phyloP scores from a whole-genome alignment of 2,797 vertebrate genomes.

The Cirrhinus molitorella region DNA sequence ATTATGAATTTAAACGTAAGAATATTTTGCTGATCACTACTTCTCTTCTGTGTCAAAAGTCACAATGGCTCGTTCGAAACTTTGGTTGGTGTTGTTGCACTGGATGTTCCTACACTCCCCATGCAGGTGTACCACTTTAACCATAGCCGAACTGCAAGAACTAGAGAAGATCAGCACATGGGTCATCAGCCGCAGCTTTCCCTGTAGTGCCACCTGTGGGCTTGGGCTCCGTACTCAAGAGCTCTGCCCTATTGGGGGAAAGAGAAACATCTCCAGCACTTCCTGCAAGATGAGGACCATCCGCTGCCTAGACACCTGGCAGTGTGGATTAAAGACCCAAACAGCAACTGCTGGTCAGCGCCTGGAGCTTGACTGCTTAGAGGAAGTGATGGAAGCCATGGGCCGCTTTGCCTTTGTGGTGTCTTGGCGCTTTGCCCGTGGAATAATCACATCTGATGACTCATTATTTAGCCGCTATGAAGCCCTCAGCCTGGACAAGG shows the following conservation, averaged over 20 bases:
- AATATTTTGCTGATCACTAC: neutral
- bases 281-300: constrained; percentile 71
- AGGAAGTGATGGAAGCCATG: constrained; percentile 61
- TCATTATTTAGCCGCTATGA: constrained; percentile 75
- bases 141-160: constrained; percentile 55
- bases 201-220: constrained; percentile 89
- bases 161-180: constrained; percentile 53
- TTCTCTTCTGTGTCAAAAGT: neutral
- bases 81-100: constrained; percentile 31
- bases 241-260: constrained; percentile 73
- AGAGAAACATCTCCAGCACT: constrained; percentile 26
- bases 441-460: constrained; percentile 84
- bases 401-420: constrained; percentile 74
- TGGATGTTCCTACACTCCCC: constrained; percentile 6
- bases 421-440: constrained; percentile 82
- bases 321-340: constrained; percentile 85
- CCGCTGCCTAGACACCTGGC: constrained; percentile 77
- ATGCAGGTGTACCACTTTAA: constrained; percentile 47
- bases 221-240: constrained; percentile 81
- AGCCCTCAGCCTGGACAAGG: constrained; percentile 63
- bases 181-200: constrained; percentile 69
- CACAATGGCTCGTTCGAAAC: constrained; percentile 27
- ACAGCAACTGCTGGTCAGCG: constrained; percentile 69
- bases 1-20: no score
- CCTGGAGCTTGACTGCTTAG: constrained; percentile 82